Percentiles rank a stretch among this genome's conserved stretches.
These are phyloP conservation scores for Lutraria rhynchaena DNA, from an alignment of 1,140 invertebrate species.

Conservation along the genomic window DNA sequence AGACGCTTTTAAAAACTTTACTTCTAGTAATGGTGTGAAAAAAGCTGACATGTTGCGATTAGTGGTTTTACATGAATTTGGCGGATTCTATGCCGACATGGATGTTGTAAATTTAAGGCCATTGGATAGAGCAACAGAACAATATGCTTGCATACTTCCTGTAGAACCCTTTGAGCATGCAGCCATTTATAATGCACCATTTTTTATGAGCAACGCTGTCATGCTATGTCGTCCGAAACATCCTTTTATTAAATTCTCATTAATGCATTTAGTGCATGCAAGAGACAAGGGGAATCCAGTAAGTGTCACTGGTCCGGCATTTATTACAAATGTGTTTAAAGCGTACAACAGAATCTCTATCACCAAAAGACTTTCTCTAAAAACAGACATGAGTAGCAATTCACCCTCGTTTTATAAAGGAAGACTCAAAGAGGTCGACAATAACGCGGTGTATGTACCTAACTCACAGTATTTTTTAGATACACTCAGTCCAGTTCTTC, in stretches of 20 bases:
- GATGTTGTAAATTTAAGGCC: constrained; percentile 71
- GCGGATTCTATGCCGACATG: constrained; percentile 74
- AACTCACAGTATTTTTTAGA: constrained; percentile 30
- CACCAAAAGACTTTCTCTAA: not conserved
- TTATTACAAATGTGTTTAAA: constrained; percentile 1
- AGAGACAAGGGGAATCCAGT: not conserved
- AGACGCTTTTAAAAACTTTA: not conserved
- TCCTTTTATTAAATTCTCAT: constrained; percentile 69
- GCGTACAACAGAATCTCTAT: not conserved
- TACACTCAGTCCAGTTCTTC: not conserved
- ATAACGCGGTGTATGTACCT: constrained; percentile 14
- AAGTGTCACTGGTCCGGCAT: not conserved
- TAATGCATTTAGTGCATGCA: constrained; percentile 54
- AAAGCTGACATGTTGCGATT: constrained; percentile 71
- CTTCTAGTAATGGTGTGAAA: not conserved
- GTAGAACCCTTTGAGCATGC: constrained; percentile 75
- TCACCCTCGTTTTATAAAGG: constrained; percentile 4
- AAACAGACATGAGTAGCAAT: constrained; percentile 4
- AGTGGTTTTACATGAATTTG: constrained; percentile 72
- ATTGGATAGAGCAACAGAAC: constrained; percentile 57
- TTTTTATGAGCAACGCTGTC: constrained; percentile 71
- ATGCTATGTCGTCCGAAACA: constrained; percentile 70
- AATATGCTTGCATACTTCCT: constrained; percentile 71
- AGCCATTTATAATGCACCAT: constrained; percentile 63
- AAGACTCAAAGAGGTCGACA: not conserved